These are phyloP conservation scores for Sciurus carolinensis DNA, from an alignment of 2,797 vertebrate species.

Conservation along the genomic window DNA sequence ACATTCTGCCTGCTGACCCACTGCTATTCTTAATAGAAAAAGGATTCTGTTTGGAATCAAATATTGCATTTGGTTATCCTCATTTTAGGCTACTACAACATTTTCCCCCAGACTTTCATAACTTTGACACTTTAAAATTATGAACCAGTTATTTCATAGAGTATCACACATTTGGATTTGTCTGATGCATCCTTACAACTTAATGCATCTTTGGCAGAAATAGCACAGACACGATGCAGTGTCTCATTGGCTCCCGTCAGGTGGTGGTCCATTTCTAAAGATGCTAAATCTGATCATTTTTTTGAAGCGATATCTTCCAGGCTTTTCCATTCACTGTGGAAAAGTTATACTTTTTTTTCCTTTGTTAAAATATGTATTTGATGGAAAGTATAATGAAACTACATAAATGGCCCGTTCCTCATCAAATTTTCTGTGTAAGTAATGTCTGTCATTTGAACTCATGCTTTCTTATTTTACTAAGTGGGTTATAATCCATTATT, in stretches of 20 bases:
- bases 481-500: neutral
- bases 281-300: neutral
- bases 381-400: neutral
- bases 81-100: neutral
- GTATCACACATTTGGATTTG: neutral
- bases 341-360: neutral
- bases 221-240: neutral
- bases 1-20: neutral
- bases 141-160: neutral
- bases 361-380: neutral
- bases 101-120: neutral
- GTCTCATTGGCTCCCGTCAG: neutral
- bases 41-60: neutral
- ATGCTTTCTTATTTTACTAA: slow-evolving; percentile 44
- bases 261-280: neutral
- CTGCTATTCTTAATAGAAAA: neutral
- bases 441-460: neutral
- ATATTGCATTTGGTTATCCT: neutral
- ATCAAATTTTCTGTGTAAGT: neutral
- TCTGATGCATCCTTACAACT: neutral
- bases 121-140: slow-evolving; percentile 33
- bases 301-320: neutral
- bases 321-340: neutral
- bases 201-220: slow-evolving; percentile 19
- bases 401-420: neutral